These are phyloP conservation scores for Eulimnadia texana DNA, from an alignment of 1,140 invertebrate genomes.

Conservation along the genomic window DNA sequence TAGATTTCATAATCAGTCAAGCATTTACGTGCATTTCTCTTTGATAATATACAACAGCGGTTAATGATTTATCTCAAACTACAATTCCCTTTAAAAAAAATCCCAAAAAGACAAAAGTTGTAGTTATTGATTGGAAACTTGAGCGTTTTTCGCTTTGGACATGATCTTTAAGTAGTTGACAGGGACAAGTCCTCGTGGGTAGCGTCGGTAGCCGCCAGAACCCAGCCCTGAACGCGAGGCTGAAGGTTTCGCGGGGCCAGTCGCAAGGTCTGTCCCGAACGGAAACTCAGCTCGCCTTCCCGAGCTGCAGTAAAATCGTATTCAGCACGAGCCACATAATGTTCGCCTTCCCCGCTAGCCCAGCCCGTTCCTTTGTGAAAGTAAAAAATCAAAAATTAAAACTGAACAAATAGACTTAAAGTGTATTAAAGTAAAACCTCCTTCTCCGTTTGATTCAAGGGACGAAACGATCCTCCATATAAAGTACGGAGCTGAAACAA, in stretches of 20 bases:
- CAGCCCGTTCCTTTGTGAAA: conserved; percentile 36
- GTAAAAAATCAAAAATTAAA: conserved; percentile 10
- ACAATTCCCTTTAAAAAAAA: too few species aligned
- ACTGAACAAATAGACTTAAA: conserved; percentile 2
- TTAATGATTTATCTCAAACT: too few species aligned
- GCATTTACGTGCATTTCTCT: too few species aligned
- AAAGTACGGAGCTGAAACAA: conserved; percentile 78
- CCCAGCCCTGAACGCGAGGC: conserved; percentile 56
- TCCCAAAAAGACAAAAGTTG: too few species aligned
- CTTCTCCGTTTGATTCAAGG: conserved; percentile 36
- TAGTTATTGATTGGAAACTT: background rate
- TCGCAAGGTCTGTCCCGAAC: conserved; percentile 55
- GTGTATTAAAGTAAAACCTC: conserved; percentile 11
- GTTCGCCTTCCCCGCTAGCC: conserved; percentile 42
- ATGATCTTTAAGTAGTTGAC: conserved; percentile 54
- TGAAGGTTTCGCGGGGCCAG: conserved; percentile 72
- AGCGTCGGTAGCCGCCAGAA: conserved; percentile 50
- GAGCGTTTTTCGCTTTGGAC: conserved; percentile 5
- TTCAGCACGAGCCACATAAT: conserved; percentile 51
- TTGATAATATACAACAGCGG: too few species aligned
- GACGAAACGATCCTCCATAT: conserved; percentile 67
- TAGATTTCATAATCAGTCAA: too few species aligned
- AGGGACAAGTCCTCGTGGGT: conserved; percentile 58
- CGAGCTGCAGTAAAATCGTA: conserved; percentile 59
- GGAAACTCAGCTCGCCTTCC: conserved; percentile 60